These are phyloP conservation scores for Meteorus colon DNA, from an alignment of 2,888 invertebrate genomes.

Conservation along the genomic window DNA sequence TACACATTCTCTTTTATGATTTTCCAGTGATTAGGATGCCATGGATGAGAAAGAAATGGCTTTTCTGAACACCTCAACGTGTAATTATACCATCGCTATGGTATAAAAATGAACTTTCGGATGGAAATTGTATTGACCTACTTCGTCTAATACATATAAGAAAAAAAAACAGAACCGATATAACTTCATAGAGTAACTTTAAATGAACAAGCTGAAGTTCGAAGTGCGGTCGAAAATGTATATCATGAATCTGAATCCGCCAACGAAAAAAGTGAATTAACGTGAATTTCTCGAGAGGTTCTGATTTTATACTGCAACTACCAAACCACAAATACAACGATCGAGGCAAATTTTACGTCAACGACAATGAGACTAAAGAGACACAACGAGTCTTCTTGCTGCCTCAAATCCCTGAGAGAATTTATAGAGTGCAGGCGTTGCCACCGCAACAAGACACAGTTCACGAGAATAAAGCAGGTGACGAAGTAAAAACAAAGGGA, in stretches of 20 bases:
- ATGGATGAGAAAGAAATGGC: no score
- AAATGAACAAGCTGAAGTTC: no score
- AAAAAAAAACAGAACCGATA: neutral
- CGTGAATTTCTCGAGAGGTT: neutral
- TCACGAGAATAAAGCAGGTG: slow-evolving; percentile 10
- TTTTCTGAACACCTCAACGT: no score
- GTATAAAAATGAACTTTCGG: neutral
- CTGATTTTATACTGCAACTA: neutral
- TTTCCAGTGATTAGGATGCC: no score
- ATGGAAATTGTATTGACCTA: neutral
- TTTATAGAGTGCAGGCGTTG: neutral
- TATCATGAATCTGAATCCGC: no score
- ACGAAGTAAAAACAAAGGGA: neutral
- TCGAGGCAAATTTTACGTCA: neutral
- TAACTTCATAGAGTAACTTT: no score
- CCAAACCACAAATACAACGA: neutral
- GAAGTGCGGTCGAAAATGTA: no score
- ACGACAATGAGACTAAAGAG: neutral
- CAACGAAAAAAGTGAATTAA: neutral
- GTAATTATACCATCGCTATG: no score
- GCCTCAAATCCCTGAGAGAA: neutral
- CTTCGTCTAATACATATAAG: neutral
- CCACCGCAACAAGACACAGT: slow-evolving; percentile 7
- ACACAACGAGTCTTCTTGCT: neutral
- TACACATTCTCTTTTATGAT: no score